Evolutionary conservation across 2,113 vertebrate species (phyloP).

Genomic region (Nibea coibor): DNA sequence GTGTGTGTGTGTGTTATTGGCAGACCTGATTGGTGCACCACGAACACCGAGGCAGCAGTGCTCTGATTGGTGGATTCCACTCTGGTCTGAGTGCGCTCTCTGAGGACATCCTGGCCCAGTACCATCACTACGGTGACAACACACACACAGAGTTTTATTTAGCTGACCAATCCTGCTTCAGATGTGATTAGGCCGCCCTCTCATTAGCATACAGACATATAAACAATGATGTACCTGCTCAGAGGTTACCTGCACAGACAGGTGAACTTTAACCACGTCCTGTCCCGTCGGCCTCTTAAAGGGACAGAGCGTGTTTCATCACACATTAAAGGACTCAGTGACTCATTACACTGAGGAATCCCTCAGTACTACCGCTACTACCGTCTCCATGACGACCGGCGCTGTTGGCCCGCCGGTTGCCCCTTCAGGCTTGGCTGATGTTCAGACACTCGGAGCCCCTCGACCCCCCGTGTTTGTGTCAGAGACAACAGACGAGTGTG

Average conservation of each 20-base stretch:
- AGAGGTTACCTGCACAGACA: no score
- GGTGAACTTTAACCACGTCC: no score
- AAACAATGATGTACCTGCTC: no score
- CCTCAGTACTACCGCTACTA: conserved; percentile 34
- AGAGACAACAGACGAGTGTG: conserved; percentile 41
- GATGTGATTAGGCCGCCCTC: no score
- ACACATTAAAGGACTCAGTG: not conserved
- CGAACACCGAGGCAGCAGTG: not conserved
- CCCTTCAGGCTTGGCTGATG: conserved; percentile 68
- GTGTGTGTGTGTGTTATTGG: conserved; percentile 41
- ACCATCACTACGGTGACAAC: conserved; percentile 41
- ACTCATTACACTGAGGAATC: conserved; percentile 15
- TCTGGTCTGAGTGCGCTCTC: conserved; percentile 49
- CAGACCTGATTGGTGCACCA: conserved; percentile 33
- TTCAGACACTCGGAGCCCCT: conserved; percentile 25
- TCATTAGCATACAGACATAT: no score
- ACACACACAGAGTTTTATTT: not conserved
- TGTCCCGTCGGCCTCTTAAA: not conserved
- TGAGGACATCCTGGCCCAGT: conserved; percentile 17
- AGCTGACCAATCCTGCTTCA: no score
- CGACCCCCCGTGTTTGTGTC: conserved; percentile 7
- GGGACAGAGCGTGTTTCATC: not conserved
- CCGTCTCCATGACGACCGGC: conserved; percentile 39
- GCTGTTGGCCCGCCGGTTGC: conserved; percentile 32
- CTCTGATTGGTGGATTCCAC: conserved; percentile 44